Evolutionary conservation across 2,113 vertebrate species (phyloP).

Genomic region (Peromyscus maniculatus): DNA sequence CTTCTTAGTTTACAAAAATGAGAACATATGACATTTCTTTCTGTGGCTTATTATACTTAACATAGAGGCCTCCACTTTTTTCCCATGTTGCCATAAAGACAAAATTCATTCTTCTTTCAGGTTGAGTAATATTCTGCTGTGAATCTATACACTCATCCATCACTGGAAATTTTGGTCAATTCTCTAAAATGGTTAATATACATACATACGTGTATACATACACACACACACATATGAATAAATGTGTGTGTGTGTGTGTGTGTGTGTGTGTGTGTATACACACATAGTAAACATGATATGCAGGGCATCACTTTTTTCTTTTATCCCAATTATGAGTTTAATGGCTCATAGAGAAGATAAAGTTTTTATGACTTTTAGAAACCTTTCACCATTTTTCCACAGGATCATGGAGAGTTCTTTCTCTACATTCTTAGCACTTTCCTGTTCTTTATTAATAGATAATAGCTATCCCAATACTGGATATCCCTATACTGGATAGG

Average conservation of each 20-base stretch:
- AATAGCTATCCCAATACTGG: background rate
- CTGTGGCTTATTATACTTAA: background rate
- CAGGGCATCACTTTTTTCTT: background rate
- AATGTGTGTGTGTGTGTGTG: too few species aligned
- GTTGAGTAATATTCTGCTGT: background rate
- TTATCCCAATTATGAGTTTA: background rate
- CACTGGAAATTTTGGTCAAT: background rate
- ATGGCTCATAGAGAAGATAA: background rate
- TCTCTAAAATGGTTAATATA: background rate
- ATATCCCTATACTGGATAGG: too few species aligned
- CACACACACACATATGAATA: too few species aligned
- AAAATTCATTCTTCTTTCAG: background rate
- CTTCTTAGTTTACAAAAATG: background rate
- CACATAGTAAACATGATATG: too few species aligned
- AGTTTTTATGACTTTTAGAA: background rate
- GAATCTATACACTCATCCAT: background rate
- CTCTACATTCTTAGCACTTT: background rate
- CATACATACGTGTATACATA: background rate
- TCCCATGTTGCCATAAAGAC: background rate
- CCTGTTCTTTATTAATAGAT: background rate
- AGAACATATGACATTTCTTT: background rate
- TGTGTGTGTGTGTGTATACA: background rate
- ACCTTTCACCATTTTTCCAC: background rate
- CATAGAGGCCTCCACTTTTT: background rate
- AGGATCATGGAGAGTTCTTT: background rate